Evolutionary conservation across 92 coral and sea anemone genomes (phyloP), one percentile per base, ranked within the genome.

Genomic region (Desmophyllum pertusum): DNA sequence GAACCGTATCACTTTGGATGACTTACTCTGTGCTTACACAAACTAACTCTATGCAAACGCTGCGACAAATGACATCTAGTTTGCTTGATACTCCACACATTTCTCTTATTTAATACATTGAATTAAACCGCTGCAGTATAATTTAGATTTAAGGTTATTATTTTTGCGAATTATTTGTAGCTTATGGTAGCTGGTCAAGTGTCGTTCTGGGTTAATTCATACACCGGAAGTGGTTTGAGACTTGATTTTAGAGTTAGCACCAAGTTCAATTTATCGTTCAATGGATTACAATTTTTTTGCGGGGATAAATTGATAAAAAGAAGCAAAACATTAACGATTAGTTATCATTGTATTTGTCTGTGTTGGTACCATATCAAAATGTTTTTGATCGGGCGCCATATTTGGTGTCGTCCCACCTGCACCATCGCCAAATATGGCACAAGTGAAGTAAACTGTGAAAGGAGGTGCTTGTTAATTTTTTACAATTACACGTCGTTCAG

Each of bases 381-480:
- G 43, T 78, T 64, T n/a, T 89, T 87, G 92, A 89, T 89, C 92
- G 75, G 72, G 88, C 72, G 80, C 98, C 93, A 80, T 92, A 92
- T 89, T 78, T 78, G 89, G 98, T 66, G 76, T 82, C 46, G 64
- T 42, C 70, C 78, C 84, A 94, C 98, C 98, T 84, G 98, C 61
- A 23, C 59, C 17, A 78, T 64, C 61, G 55, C 95, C 95, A 94
- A 89, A 92, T 85, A 82, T 37, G 84, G 97, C 55, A 41, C 77
- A 83, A 80, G 83, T 91, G 90, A 86, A 88, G 84, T 87, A 85
- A 87, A 77, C 93, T 85, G 78, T 72, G 80, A 75, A 89, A 70
- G 83, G 81, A 81, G 61, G 81, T 76, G 61, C 93, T 85, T 86
- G 91, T 94, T 89, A 94, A 94, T 94, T 92, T 91, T 93, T 91